These are phyloP conservation scores for Drosophila leontia DNA, from an alignment of 1,140 invertebrate species.

Conservation along the genomic window DNA sequence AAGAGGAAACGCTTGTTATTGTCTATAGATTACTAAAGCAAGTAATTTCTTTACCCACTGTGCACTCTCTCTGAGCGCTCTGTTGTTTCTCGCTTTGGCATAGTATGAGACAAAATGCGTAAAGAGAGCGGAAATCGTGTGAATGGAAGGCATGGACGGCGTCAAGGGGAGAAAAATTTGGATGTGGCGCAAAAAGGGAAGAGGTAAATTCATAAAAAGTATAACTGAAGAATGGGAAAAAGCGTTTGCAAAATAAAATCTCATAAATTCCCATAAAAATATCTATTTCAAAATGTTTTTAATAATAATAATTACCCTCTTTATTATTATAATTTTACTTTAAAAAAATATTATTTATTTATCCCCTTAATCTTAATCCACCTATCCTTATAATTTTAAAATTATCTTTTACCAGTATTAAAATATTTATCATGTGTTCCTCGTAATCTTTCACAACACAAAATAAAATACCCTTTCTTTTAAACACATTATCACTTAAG, in stretches of 20 bases:
- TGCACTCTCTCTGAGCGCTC: background rate
- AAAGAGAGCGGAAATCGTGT: conserved; percentile 7
- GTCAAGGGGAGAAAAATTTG: background rate
- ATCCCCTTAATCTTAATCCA: background rate
- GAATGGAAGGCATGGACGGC: conserved; percentile 40
- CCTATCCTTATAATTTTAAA: background rate
- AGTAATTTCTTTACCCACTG: background rate
- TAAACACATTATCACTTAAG: background rate
- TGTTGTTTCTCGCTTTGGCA: background rate
- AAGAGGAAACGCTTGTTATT: background rate
- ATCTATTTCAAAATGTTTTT: too few relatives aligned
- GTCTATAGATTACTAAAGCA: background rate
- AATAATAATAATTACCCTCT: background rate
- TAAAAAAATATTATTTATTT: background rate
- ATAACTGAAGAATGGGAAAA: background rate
- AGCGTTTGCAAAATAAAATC: too few relatives aligned
- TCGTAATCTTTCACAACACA: background rate
- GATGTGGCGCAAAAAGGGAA: background rate
- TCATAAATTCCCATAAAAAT: too few relatives aligned
- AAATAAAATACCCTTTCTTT: background rate
- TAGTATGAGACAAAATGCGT: conserved; percentile 9
- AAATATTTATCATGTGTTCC: background rate
- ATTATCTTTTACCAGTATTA: background rate
- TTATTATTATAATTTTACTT: too few relatives aligned
- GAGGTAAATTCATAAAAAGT: background rate